These are phyloP conservation scores for Lophius americanus DNA, from an alignment of 2,797 vertebrate species.

Conservation along the genomic window DNA sequence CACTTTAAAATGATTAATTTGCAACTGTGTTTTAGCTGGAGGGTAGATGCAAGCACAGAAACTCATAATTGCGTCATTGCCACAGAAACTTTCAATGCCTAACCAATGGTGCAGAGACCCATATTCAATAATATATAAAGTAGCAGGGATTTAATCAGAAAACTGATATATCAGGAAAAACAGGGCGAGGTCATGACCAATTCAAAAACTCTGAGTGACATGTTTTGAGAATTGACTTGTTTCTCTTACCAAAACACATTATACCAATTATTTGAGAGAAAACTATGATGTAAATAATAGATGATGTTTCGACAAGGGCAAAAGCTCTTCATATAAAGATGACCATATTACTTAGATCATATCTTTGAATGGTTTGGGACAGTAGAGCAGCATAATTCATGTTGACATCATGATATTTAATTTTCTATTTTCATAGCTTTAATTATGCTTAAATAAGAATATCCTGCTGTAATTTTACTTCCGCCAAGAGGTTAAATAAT, in stretches of 20 bases:
- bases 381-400: too few species aligned
- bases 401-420: too few species aligned
- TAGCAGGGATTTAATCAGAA: constrained; percentile 53
- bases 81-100: constrained; percentile 72
- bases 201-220: background rate
- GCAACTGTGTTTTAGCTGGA: constrained; percentile 65
- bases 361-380: too few species aligned
- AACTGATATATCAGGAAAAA: constrained; percentile 44
- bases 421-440: too few species aligned
- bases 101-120: constrained; percentile 43
- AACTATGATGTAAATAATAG: background rate
- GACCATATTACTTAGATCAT: too few species aligned
- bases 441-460: too few species aligned
- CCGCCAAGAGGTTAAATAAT: too few species aligned
- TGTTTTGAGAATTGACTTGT: constrained; percentile 5
- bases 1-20: constrained; percentile 81
- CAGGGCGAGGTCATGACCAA: constrained; percentile 26
- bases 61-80: constrained; percentile 75
- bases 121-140: constrained; percentile 59
- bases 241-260: background rate
- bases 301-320: background rate
- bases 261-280: background rate
- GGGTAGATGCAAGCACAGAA: constrained; percentile 71
- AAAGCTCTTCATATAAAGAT: too few species aligned
- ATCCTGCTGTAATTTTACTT: too few species aligned